These are phyloP conservation scores for Stenolophus ochropezus DNA, from an alignment of 2,888 invertebrate genomes.

Conservation along the genomic window DNA sequence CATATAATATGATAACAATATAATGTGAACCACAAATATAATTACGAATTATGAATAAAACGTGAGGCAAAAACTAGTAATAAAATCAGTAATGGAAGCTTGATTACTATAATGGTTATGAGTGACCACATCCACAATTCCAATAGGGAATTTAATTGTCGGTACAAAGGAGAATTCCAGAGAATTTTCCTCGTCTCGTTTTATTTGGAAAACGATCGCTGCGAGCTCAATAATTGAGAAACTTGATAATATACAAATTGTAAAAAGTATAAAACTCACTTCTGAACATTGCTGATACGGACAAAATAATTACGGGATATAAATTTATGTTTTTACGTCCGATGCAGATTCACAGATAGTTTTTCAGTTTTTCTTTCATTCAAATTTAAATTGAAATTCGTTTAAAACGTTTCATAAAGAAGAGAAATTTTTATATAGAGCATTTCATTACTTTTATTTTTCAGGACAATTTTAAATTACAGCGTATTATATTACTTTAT, in stretches of 20 bases:
- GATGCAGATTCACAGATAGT: not conserved
- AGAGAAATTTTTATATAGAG: not conserved
- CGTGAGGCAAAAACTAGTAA: no score
- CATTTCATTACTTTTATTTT: no score
- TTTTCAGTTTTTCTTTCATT: not conserved
- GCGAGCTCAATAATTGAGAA: not conserved
- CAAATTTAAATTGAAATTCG: not conserved
- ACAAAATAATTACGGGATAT: not conserved
- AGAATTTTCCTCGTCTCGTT: not conserved
- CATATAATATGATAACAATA: no score
- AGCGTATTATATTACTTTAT: no score
- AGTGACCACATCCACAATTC: no score
- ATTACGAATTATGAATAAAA: not conserved
- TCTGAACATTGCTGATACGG: not conserved
- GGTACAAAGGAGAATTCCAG: not conserved
- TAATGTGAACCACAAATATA: no score
- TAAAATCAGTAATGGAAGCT: not conserved
- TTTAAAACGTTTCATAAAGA: not conserved
- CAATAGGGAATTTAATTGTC: not conserved
- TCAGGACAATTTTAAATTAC: no score
- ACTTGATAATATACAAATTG: constrained; percentile 4
- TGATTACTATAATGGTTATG: not conserved
- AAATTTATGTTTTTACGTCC: not conserved
- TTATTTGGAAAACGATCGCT: constrained; percentile 3
- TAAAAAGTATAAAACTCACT: not conserved